Base-by-base conservation (phyloP, 2,797 vertebrate genomes). In the Thripadectes ignobilis region DNA sequence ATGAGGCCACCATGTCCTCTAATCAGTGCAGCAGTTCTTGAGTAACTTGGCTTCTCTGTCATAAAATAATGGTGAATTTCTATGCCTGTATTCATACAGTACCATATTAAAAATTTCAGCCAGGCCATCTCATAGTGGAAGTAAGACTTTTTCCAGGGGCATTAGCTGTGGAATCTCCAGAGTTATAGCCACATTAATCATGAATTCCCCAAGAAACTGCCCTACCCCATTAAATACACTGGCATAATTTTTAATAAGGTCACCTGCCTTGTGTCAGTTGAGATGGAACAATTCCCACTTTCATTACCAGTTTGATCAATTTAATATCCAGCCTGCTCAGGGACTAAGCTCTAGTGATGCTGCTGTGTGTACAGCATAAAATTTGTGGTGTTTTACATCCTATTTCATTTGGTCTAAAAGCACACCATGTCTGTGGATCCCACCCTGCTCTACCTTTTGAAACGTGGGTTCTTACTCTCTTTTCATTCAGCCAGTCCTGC, bases 181-280 rank as follows among this genome's bases (percentile, higher is more conserved):
- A 95, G 92, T 91, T 96, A 96, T 85, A 95, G 94, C 90, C 94
- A 96, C 85, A 95, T 97, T 97, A 96, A 96, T 97, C 51, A 88
- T 30, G 13, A 95, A 97, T 95, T 97, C 96, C 96, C 96, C 63
- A 21, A 82, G 96, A 97, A 96, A 80, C 95, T 96, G 96, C 95
- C 95, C 95, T 96, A 97, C 94, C 94, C 95, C 94, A 95, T 96
- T 97, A 97, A 96, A 95, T 93, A 97, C 84, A 95, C 52, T 97
- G 96, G 96, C 96, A 97, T 96, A 96, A 92, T 96, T 96, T 96
- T 97, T 97, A 96, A 97, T 97, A 96, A 97, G 96, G 96, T 97
- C 95, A 97, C 93, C 93, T 89, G 95, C 93, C 96, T 97, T 96
- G 96, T 96, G 94, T 97, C 95, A 0, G 63, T 82, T 93, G 95